A percentile compares a stretch with the other conserved stretches of the same genome.
These are phyloP conservation scores for Crocuta crocuta DNA, from an alignment of 2,113 vertebrate species.

Conservation along the genomic window DNA sequence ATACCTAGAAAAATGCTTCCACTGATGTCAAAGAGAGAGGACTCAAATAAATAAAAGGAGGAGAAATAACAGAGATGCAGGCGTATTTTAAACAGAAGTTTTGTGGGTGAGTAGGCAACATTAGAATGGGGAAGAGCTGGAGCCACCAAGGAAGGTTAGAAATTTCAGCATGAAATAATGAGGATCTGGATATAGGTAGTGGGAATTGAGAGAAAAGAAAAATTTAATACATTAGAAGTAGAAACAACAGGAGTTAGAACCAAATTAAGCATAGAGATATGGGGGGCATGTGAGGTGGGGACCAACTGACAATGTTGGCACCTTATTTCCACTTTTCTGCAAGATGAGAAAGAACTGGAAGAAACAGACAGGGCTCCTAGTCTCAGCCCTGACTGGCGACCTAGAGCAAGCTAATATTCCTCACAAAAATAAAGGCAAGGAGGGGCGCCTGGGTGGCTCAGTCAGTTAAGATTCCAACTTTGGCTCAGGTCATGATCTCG, in stretches of 20 bases:
- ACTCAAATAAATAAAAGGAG: neutral
- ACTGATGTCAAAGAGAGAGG: neutral
- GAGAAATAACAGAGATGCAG: neutral
- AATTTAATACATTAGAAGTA: neutral
- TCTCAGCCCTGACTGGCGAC: neutral
- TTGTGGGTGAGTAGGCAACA: neutral
- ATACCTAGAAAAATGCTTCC: neutral
- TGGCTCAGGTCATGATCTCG: no score
- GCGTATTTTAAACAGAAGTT: neutral
- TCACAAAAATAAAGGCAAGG: neutral
- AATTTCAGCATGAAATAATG: neutral
- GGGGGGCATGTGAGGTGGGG: neutral
- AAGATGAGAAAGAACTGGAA: neutral
- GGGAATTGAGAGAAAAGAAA: neutral
- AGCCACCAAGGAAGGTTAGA: neutral
- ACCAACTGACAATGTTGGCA: neutral
- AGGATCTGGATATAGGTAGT: neutral
- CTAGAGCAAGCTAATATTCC: neutral
- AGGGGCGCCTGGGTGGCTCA: neutral
- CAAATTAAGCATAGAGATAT: neutral
- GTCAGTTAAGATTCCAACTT: no score
- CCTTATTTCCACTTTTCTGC: neutral
- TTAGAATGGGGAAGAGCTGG: neutral
- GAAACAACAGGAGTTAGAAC: neutral
- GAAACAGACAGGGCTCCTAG: neutral